Base-by-base conservation (phyloP, 2,797 vertebrate species). In the Arrhamphus sclerolepis region DNA sequence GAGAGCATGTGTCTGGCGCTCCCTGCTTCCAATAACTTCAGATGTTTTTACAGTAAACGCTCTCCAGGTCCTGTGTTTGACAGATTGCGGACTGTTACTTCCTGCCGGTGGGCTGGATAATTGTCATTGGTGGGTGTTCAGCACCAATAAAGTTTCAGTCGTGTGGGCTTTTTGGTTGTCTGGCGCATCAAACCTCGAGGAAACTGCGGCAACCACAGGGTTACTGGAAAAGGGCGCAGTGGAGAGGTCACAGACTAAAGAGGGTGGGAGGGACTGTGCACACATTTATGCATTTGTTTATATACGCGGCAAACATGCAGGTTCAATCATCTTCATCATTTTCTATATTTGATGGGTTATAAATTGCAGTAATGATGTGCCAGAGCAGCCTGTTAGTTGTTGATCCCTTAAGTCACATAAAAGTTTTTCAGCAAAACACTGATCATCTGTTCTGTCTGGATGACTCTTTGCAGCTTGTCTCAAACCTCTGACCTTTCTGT, bases 111-210 rank as follows among this genome's bases (percentile, higher is more conserved):
- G 77, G 75, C 56, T 72, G 48, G 62, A 79, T 90, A 89, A 91
- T 90, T 82, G 81, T 80, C 67, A 73, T 75, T 41, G 38, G 87
- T 88, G 84, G 84, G 86, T 83, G 91, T 83, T 81, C 83, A 79
- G 81, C 71, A 72, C 75, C 78, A 85, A 83, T 89, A 83, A 89
- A 87, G 62, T 59, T 80, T 84, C 70, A 80, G 78, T 59, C 62
- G 81, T 82, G 87, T 89, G 82, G 86, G 70, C 65, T 81, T 81
- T 78, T 78, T 75, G 81, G 76, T 70, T 39, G 81, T 81, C 76
- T 90, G 81, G 66, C 67, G 75, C 68, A 66, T 77, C 65, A 43
- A 64, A 63, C 61, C 70, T 64, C 19, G 70, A 62, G 71, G 72
- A 83, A 86, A 82, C 78, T 57, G 73, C 68, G 60, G 66, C 53